phyloP scores from a whole-genome alignment of 1,140 invertebrate species.

The Pseudomyrmex flavicornis region DNA sequence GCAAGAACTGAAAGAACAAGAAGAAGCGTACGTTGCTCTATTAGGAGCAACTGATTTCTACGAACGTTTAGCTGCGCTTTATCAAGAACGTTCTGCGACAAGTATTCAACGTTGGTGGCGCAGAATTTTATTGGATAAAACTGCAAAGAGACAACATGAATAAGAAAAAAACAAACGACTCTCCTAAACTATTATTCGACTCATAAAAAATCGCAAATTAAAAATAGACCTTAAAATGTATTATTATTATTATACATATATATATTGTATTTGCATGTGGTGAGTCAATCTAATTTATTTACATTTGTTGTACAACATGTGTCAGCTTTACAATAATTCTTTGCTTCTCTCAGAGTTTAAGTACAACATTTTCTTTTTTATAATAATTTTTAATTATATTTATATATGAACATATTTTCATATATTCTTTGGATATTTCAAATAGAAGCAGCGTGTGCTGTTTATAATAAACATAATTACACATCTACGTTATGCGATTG shows the following conservation, averaged over 20 bases:
- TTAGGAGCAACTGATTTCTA: neutral
- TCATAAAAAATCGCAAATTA: neutral
- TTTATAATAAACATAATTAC: constrained; percentile 26
- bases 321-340: constrained; percentile 30
- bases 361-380: constrained; percentile 23
- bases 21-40: neutral
- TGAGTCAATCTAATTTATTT: constrained; percentile 35
- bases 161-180: neutral
- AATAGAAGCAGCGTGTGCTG: neutral
- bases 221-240: neutral
- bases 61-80: neutral
- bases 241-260: neutral
- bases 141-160: neutral
- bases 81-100: neutral
- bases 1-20: constrained; percentile 6
- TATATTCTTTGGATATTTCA: constrained; percentile 20
- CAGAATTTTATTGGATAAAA: neutral
- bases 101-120: constrained; percentile 25
- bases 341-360: constrained; percentile 12
- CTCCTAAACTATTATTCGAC: no score
- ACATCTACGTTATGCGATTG: constrained; percentile 5
- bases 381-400: constrained; percentile 36
- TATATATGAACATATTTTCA: neutral
- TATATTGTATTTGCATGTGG: no score
- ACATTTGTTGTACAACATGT: constrained; percentile 32